phyloP scores from a whole-genome alignment of 2,888 invertebrate genomes.

The Acleris laterana region DNA sequence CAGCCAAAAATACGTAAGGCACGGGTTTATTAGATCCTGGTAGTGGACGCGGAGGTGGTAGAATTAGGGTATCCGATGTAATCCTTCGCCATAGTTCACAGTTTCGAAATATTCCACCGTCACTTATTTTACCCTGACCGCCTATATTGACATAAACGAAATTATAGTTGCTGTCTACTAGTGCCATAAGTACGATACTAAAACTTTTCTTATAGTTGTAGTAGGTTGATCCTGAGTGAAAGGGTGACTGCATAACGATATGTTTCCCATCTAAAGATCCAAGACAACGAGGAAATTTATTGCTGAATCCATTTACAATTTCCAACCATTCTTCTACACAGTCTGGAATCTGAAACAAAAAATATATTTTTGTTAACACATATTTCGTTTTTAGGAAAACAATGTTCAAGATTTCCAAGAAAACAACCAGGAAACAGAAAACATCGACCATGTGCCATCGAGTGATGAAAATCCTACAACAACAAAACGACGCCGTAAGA shows the following conservation, averaged over 20 bases:
- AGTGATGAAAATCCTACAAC: slow-evolving; percentile 21
- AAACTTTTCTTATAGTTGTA: slow-evolving; percentile 36
- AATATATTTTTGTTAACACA: slow-evolving; percentile 26
- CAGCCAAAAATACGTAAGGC: slow-evolving; percentile 20
- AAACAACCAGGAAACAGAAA: slow-evolving; percentile 12
- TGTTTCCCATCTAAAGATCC: slow-evolving; percentile 44
- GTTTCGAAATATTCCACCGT: slow-evolving; percentile 39
- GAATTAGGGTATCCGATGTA: neutral
- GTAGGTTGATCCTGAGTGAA: slow-evolving; percentile 32
- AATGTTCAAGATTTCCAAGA: slow-evolving; percentile 21
- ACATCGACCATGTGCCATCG: slow-evolving; percentile 8
- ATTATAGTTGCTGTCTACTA: slow-evolving; percentile 42
- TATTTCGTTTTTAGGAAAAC: slow-evolving; percentile 22
- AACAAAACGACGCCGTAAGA: slow-evolving; percentile 30
- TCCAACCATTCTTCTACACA: slow-evolving; percentile 6
- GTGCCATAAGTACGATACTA: slow-evolving; percentile 38
- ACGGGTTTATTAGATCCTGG: neutral
- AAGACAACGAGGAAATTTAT: slow-evolving; percentile 41
- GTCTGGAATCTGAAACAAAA: slow-evolving; percentile 2
- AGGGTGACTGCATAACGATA: slow-evolving; percentile 37
- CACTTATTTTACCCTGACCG: slow-evolving; percentile 40
- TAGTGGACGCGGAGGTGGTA: neutral
- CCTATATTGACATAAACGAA: slow-evolving; percentile 41
- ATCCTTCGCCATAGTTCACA: neutral
- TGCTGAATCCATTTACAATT: slow-evolving; percentile 9